phyloP scores from a whole-genome alignment of 2,888 invertebrate genomes.

The Cerceris ruficornis region DNA sequence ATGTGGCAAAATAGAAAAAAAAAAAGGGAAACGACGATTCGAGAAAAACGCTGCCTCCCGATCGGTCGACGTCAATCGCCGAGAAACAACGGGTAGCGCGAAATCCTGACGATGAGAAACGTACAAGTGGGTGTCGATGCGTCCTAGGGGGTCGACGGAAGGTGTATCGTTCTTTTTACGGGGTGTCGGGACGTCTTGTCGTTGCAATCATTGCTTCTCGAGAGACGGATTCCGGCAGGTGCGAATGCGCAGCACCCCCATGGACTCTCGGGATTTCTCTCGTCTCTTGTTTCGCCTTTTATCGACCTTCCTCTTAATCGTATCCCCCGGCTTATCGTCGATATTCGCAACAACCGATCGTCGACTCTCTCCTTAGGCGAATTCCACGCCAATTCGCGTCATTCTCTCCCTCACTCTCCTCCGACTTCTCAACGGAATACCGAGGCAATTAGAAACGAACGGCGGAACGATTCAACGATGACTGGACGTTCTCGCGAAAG shows the following conservation, averaged over 20 bases:
- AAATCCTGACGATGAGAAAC: slow-evolving; percentile 51
- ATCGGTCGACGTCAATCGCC: slow-evolving; percentile 45
- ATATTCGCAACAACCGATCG: neutral
- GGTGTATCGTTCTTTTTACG: slow-evolving; percentile 56
- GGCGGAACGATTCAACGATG: no score
- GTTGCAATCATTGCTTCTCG: slow-evolving; percentile 50
- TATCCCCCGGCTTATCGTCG: slow-evolving; percentile 18
- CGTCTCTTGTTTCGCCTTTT: slow-evolving; percentile 33
- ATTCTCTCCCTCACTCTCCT: no score
- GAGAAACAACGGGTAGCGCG: slow-evolving; percentile 42
- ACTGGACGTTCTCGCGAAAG: no score
- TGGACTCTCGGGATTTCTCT: slow-evolving; percentile 7
- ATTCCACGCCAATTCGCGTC: neutral
- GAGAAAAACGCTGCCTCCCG: slow-evolving; percentile 18
- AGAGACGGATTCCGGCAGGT: slow-evolving; percentile 47
- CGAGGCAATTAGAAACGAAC: no score
- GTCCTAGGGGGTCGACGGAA: slow-evolving; percentile 55
- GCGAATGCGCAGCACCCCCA: slow-evolving; percentile 26
- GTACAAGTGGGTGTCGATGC: slow-evolving; percentile 56
- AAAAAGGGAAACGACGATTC: neutral
- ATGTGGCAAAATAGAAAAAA: neutral
- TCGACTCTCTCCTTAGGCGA: neutral
- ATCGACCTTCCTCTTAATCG: slow-evolving; percentile 39
- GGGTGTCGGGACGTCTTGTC: slow-evolving; percentile 58
- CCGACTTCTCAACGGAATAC: no score